Base-by-base conservation (phyloP, 2,113 vertebrate genomes). In the Bujurquina vittata region DNA sequence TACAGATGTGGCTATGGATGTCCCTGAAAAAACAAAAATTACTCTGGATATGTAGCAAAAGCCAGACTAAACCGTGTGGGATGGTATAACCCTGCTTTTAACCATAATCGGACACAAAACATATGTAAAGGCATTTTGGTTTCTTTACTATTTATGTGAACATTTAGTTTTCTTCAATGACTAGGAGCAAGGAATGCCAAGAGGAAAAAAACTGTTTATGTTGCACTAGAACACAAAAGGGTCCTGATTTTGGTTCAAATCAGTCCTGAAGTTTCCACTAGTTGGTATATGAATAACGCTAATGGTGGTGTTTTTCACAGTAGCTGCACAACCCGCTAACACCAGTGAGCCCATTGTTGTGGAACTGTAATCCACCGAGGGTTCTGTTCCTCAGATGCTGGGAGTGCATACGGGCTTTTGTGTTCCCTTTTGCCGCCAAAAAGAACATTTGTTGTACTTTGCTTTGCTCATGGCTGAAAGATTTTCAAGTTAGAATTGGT, bases 391-490 rank as follows among this genome's bases (percentile, higher is more conserved):
- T 52, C 0, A 72, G 65, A 72, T 52, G 49, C 43, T 15, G 29
- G 43, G 65, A 52, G 43, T 52, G 65, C 43, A 20, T 1, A 12
- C 18, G 43, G 0, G 1, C 18, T 26, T 17, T 72, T 52, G 65
- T 72, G 65, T 72, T 72, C 0, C 23, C 63, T 20, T 69, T 49
- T 69, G 40, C 26, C 46, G 26, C 5, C 23, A 69, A 11, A 11
- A 22, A 69, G 23, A 69, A 69, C 63, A 49, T 52, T 69, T 69
- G 18, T 22, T 18, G 23, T 46, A 20, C 43, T 52, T 69, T 31
- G 65, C 43, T 49, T 49, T 49, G 46, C 15, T 72, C 65, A 31
- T 72, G 65, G 43, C 43, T 72, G 43, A 69, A 49, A 69, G 40
- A 49, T 69, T 69, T 52, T 52, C 65, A 29, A 72, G 23, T 46